phyloP scores from a whole-genome alignment of 35 echinoderm and acorn worm species.

The Ophioderma brevispina region DNA sequence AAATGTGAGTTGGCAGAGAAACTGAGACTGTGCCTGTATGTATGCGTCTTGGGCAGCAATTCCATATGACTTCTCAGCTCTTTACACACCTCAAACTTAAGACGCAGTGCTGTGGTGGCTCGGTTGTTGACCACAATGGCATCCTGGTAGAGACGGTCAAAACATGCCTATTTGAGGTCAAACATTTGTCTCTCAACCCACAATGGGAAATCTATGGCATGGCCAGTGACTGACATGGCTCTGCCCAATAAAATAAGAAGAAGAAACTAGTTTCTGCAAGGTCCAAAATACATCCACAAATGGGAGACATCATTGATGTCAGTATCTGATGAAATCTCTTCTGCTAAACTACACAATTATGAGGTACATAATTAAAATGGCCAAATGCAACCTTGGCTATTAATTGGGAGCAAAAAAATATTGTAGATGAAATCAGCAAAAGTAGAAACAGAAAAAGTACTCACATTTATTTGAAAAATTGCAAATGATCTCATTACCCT shows the following conservation, averaged over 20 bases:
- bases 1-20: constrained; percentile 94
- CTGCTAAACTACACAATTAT: too few relatives aligned
- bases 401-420: too few relatives aligned
- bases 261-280: too few relatives aligned
- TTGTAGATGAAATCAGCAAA: too few relatives aligned
- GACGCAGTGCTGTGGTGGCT: constrained; percentile 83
- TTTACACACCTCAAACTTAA: constrained; percentile 95
- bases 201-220: constrained; percentile 92
- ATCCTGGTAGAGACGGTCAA: constrained; percentile 94
- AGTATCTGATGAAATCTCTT: too few relatives aligned
- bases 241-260: constrained; percentile 28
- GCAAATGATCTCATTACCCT: too few relatives aligned
- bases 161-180: constrained; percentile 94
- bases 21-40: constrained; percentile 98
- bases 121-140: constrained; percentile 93
- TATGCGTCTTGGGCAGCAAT: constrained; percentile 96
- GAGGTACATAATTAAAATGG: too few relatives aligned
- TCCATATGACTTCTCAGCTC: constrained; percentile 89
- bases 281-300: too few relatives aligned
- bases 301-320: too few relatives aligned
- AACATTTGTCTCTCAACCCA: constrained; percentile 94
- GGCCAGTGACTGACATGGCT: constrained; percentile 69
- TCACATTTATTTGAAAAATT: too few relatives aligned
- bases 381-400: too few relatives aligned
- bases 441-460: too few relatives aligned